These are phyloP conservation scores for Apamea crenata DNA, from an alignment of 2,888 invertebrate species.

Conservation along the genomic window DNA sequence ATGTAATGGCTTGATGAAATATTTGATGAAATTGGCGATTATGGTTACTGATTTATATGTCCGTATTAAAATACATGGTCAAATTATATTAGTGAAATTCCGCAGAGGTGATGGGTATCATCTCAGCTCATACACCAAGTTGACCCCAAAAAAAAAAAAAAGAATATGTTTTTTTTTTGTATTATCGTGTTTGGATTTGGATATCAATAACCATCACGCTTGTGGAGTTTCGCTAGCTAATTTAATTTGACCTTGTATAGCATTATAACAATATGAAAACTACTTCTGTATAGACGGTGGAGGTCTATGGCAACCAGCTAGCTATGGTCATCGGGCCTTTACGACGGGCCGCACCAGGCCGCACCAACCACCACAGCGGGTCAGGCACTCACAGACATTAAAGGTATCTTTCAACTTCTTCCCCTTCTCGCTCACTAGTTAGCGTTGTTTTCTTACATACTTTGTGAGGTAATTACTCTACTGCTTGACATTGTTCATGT, in stretches of 20 bases:
- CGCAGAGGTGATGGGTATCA: no score
- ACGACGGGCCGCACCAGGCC: slow-evolving; percentile 86
- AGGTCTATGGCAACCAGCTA: slow-evolving; percentile 84
- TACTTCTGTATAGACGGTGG: slow-evolving; percentile 78
- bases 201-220: background rate
- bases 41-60: background rate
- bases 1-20: background rate
- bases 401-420: slow-evolving; percentile 77
- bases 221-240: background rate
- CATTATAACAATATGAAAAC: background rate
- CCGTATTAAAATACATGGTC: no score
- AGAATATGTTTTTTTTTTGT: background rate
- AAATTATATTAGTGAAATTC: background rate
- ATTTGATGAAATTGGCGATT: slow-evolving; percentile 1
- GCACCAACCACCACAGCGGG: slow-evolving; percentile 82
- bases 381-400: slow-evolving; percentile 86
- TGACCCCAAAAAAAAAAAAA: background rate
- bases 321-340: slow-evolving; percentile 87
- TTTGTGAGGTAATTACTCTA: no score
- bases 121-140: background rate
- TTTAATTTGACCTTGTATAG: background rate
- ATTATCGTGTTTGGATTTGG: background rate
- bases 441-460: background rate
- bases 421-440: background rate
- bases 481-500: no score